Evolutionary conservation across 2,797 vertebrate species (phyloP), one percentile per base, ranked within the genome.

Genomic region (Hypotaenidia philippensis): DNA sequence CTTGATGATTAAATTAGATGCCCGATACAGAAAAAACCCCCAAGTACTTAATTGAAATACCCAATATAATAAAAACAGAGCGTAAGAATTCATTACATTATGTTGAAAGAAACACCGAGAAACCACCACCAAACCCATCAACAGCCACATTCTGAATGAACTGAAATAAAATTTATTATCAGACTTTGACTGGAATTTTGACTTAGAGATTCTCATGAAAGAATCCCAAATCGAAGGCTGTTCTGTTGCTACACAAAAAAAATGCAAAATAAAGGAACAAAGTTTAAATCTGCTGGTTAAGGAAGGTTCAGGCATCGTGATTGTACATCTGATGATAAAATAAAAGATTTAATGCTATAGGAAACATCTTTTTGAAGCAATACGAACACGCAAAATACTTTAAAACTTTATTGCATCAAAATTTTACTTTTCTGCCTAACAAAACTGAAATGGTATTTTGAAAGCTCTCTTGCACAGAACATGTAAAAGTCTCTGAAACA

Each of bases 351-450:
- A 83, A 94, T 32, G 65, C 7, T 75, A 66, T 41, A 76, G 6
- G 79, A 95, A 93, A 89, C 25, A 89, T 36, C 71, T 64, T 87
- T 57, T 81, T 80, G 71, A 90, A 95, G 83, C 41, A 95, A 77
- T 68, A 85, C 21, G 34, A 89, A 92, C 56, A 93, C 75, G 69
- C 53, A 95, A 95, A 85, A 93, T 90, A 89, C 56, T 87, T 91
- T 36, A 76, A 77, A 94, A 93, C 45, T 81, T 96, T 98, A 97
- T 97, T 98, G 98, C 97, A 96, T 97, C 83, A 82, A 87, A 86
- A 80, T 77, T 93, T 87, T 94, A 59, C 32, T 82, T 93, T 95
- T 87, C 88, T 59, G 74, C 34, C 83, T 75, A 95, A 92, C 32
- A 96, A 93, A 95, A 95, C 76, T 83, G 88, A 66, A 92, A 68